Evolutionary conservation across 2,113 vertebrate species (phyloP), one percentile per base, ranked within the genome.

Genomic region (Microcebus lehilahytsara): DNA sequence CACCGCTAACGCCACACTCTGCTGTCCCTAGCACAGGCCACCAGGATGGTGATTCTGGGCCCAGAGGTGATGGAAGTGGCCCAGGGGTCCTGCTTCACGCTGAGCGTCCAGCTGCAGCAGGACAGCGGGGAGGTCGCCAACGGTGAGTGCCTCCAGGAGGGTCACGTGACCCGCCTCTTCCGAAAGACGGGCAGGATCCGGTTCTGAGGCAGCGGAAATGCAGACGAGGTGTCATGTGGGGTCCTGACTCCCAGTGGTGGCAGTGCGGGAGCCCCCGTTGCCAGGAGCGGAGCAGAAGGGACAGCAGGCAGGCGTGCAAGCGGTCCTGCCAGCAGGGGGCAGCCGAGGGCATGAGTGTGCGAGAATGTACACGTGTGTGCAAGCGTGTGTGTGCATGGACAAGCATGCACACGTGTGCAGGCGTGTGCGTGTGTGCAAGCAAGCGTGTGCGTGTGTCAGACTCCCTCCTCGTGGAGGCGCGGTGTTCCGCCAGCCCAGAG

Each of bases 51-150:
- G 89, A 97, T 98, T 51, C 79, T 97, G 94, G 98, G 98, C 95
- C 98, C 98, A 0, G 98, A 98, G 78, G 89, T 98, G 85, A 98
- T 98, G 91, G 97, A 98, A n/a, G 86, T 98, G 72, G 94, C 97
- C 79, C 98, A 98, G 34, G 97, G 97, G 11, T 93, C 95, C 67
- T 20, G 96, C 62, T 97, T 98, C 96, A 93, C 96, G 0, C 20
- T 98, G 89, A 80, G 51, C 1, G 42, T 98, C 1, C 96, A 98
- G 89, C 97, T 99, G 56, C 97, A 97, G 92, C 98, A 90, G 42
- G 98, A 98, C 16, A 80, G 96, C 20, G 98, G 98, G 37, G 96
- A 97, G 6, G 58, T 97, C 9, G 97, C 97, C 56, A 79, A 92
- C 92, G 75, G 98, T 98, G 96, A 98, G 97, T 3, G 4, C 77